phyloP scores from a whole-genome alignment of 2,888 invertebrate species.

The Carterocephalus palaemon region DNA sequence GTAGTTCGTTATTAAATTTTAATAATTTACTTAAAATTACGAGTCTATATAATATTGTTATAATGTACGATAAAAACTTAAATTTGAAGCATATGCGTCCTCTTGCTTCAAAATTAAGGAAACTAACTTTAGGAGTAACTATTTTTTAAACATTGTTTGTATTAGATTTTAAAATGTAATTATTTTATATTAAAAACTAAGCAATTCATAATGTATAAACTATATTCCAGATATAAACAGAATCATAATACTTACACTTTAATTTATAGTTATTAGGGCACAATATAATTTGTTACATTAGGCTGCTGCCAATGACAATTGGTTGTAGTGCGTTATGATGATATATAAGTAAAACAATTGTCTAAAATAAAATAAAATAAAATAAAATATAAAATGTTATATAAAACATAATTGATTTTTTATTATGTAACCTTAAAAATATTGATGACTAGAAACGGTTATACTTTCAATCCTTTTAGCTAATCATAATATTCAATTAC shows the following conservation, averaged over 20 bases:
- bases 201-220: neutral
- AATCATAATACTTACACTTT: too few species aligned
- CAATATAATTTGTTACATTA: too few species aligned
- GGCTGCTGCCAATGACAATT: too few species aligned
- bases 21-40: too few species aligned
- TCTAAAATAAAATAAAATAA: neutral
- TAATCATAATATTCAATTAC: too few species aligned
- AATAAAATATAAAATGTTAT: too few species aligned
- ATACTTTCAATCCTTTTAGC: neutral
- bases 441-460: slow-evolving; percentile 1
- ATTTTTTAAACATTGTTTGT: slow-evolving; percentile 10
- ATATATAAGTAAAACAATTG: neutral
- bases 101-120: slow-evolving; percentile 60
- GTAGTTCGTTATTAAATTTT: slow-evolving; percentile 1
- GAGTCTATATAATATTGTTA: slow-evolving; percentile 8
- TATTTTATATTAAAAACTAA: neutral
- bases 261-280: too few species aligned
- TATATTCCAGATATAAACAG: too few species aligned
- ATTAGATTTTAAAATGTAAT: neutral
- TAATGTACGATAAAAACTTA: slow-evolving; percentile 30
- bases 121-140: neutral
- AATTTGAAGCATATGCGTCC: slow-evolving; percentile 69
- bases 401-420: too few species aligned
- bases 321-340: too few species aligned
- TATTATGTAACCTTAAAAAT: too few species aligned